Evolutionary conservation across 2,888 invertebrate species (phyloP), one percentile per base, ranked within the genome.

Genomic region (Eristalis intricaria): DNA sequence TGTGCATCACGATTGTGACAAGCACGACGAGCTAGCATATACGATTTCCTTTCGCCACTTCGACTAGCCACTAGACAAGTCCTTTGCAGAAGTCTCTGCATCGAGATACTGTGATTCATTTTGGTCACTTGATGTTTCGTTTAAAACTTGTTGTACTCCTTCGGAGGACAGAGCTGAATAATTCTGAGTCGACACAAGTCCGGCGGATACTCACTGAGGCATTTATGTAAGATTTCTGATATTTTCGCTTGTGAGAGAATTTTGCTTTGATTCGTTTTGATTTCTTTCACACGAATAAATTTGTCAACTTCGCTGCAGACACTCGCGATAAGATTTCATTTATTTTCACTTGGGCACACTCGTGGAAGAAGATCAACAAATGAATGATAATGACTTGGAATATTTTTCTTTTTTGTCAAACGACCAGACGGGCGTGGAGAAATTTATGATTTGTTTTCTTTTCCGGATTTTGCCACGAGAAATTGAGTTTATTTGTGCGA

Each of bases 41-140:
- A 50, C 19, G 8, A 7, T 10, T 50, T n/a, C 8, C 50, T n/a
- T 19, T 19, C 50, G 8, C 19, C 50, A 19, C 50, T 19, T 50
- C 50, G 50, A 50, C n/a, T 50, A 8, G 19, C 50, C 50, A 61
- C 38, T 10, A 82, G 26, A 63, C 65, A 78, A 78, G 82, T 82
- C 60, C 74, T 68, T 35, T 78, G 86, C n/a, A 86, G 70, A 5
- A 86, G 65, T 86, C 74, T 82, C 3, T 66, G 71, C 74, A 86
- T 78, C 7, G 78, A 60, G 4, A 70, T 43, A 58, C 56, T 74
- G 35, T 70, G 70, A 82, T 78, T 86, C 77, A 82, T 86, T 63
- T 26, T 66, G n/a, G n/a, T 63, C 35, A 32, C 13, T 70, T 13
- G 19, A 8, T 15, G 29, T 74, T 64, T 29, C 13, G 29, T 0